Evolutionary conservation across 2,797 vertebrate genomes (phyloP).

Genomic region (Siniperca undulata): DNA sequence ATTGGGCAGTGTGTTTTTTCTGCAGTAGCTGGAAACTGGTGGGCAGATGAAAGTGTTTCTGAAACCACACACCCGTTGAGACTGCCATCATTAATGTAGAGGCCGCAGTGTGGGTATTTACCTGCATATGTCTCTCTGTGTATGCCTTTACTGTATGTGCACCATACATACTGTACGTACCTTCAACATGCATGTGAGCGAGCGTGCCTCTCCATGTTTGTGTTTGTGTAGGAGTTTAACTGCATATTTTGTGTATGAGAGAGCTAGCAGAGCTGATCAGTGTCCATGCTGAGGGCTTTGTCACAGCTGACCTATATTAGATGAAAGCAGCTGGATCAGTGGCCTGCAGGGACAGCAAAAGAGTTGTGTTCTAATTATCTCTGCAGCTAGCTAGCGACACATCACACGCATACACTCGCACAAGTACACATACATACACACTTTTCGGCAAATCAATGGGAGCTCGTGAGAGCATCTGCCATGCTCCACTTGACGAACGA

Average conservation of each 20-base stretch:
- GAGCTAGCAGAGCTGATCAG: conserved; percentile 71
- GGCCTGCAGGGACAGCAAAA: conserved; percentile 82
- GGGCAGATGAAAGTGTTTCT: conserved; percentile 17
- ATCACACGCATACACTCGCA: conserved; percentile 27
- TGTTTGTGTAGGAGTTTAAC: conserved; percentile 29
- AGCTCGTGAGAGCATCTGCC: conserved; percentile 70
- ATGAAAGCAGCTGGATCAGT: conserved; percentile 84
- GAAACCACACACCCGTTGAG: not conserved
- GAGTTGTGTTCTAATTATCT: conserved; percentile 86
- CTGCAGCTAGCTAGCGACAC: conserved; percentile 77
- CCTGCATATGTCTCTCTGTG: conserved; percentile 20
- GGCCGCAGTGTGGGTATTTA: conserved; percentile 15
- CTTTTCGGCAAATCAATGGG: conserved; percentile 69
- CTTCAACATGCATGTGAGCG: not conserved
- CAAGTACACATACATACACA: conserved; percentile 23
- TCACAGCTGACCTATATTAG: conserved; percentile 86
- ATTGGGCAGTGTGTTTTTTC: conserved; percentile 15
- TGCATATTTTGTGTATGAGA: conserved; percentile 50
- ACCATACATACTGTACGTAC: not conserved
- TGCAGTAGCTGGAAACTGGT: conserved; percentile 16
- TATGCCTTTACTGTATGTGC: conserved; percentile 11
- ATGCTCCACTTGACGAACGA: conserved; percentile 56
- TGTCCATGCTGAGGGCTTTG: conserved; percentile 81
- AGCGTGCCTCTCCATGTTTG: not conserved
- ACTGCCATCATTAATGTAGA: conserved; percentile 8